Base-by-base conservation (phyloP, 30 jellyfish, hydroid and myxozoan species). In the Chrysaora quinquecirrha region DNA sequence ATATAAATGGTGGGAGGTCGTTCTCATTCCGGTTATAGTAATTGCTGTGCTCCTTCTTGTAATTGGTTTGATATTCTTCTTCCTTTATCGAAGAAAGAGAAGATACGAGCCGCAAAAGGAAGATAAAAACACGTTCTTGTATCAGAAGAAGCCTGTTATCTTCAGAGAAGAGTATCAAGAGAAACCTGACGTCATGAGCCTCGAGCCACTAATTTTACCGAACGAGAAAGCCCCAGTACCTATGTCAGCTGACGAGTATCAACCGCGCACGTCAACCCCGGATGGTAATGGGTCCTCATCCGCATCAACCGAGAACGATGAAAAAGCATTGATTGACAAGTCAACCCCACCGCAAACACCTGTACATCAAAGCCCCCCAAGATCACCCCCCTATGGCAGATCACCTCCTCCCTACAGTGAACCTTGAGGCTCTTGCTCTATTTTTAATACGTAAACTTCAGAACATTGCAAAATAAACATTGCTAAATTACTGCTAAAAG, bases 151-250 rank as follows among this genome's bases (percentile, higher is more conserved):
- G 48, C 98, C 98, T 9, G 94, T 93, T 16, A 93, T 93, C 16
- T 86, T 93, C 84, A 64, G 79, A n/a, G 98, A 93, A 77, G 98
- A 93, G 69, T 93, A 72, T 65, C 97, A 86, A 9, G 98, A 93
- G 63, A 93, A 93, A 33, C 96, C 96, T 0, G 97, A 84, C 12
- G 69, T 93, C 19, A 91, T 93, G 54, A 73, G 96, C 56, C 75
- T 93, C 48, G 89, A 93, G 70, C 98, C 98, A 16, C 48, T 86
- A 79, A 74, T 87, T 20, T 64, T 93, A 49, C 98, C 98, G 35
- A 86, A 93, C 71, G 98, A 93, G 75, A 93, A 80, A 46, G 90
- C 87, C 9, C n/a, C n/a, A n/a, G n/a, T n/a, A n/a, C 98, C 98
- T 0, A 54, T 77, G 20, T 66, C 86, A 19, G 49, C 49, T 31